A percentile compares a stretch with the other conserved stretches of the same genome.
Evolutionary conservation across 2,888 invertebrate genomes (phyloP).

Genomic region (Caenorhabditis becei): DNA sequence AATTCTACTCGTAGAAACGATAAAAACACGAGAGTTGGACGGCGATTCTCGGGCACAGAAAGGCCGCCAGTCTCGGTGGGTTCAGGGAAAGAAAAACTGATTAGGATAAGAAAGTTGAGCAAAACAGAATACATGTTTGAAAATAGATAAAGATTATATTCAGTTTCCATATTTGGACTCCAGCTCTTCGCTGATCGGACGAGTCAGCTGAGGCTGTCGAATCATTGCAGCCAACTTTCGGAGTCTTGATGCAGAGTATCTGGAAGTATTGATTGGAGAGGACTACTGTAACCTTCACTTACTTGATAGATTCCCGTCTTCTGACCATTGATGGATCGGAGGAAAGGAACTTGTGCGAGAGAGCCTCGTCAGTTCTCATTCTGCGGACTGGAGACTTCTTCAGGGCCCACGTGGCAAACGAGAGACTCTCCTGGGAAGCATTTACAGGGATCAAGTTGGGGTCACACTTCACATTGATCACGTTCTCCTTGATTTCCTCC

Average conservation of each 20-base stretch:
- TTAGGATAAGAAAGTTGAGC: conserved; percentile 1
- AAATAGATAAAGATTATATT: conserved; percentile 12
- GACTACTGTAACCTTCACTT: conserved; percentile 40
- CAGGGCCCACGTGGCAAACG: conserved; percentile 96
- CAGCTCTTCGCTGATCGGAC: conserved; percentile 49
- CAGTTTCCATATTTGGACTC: conserved; percentile 53
- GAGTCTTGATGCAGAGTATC: conserved; percentile 70
- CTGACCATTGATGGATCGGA: conserved; percentile 94
- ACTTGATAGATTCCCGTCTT: conserved; percentile 87
- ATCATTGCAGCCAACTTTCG: conserved; percentile 72
- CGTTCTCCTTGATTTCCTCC: conserved; percentile 92
- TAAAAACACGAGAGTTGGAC: conserved; percentile 18
- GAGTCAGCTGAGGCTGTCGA: conserved; percentile 44
- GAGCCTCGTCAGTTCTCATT: conserved; percentile 93
- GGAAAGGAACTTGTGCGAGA: conserved; percentile 96
- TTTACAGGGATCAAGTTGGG: conserved; percentile 96
- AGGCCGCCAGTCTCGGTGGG: neutral
- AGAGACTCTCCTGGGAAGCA: conserved; percentile 92
- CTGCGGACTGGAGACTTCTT: conserved; percentile 93
- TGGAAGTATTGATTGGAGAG: conserved; percentile 37
- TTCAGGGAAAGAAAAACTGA: neutral
- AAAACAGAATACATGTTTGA: no score
- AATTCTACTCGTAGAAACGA: conserved; percentile 56
- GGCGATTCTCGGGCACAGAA: conserved; percentile 44
- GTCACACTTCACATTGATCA: conserved; percentile 87